Evolutionary conservation across 2,888 invertebrate species (phyloP).

Genomic region (Mimas tiliae): DNA sequence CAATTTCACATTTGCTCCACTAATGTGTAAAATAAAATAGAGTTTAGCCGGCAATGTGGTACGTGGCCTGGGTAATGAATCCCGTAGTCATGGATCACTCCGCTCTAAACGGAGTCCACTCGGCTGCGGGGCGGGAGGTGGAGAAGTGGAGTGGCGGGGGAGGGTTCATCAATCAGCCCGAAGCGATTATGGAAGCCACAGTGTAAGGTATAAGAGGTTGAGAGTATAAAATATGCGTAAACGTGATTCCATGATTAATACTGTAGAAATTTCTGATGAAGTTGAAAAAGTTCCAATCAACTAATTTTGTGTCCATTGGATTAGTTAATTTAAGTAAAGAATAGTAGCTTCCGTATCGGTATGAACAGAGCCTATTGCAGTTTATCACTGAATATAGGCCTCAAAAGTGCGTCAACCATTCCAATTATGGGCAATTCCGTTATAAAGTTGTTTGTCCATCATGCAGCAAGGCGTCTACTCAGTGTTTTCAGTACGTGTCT

Average conservation of each 20-base stretch:
- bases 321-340: no score
- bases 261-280: not conserved
- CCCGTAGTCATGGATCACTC: slow-evolving; percentile 74
- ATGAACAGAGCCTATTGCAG: no score
- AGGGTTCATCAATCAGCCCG: slow-evolving; percentile 81
- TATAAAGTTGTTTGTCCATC: no score
- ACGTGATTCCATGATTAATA: not conserved
- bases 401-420: no score
- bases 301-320: no score
- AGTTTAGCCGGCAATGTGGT: slow-evolving; percentile 49
- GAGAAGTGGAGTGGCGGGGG: slow-evolving; percentile 53
- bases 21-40: slow-evolving; percentile 59
- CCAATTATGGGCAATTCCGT: no score
- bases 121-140: slow-evolving; percentile 43
- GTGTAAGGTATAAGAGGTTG: slow-evolving; percentile 41
- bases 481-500: no score
- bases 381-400: no score
- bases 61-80: slow-evolving; percentile 73
- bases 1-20: slow-evolving; percentile 28
- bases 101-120: slow-evolving; percentile 60
- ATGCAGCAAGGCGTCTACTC: no score
- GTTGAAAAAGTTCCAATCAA: not conserved
- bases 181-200: slow-evolving; percentile 72
- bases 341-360: no score
- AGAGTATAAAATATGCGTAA: not conserved